A percentile compares a stretch with the other conserved stretches of the same genome.
These are phyloP conservation scores for Misgurnus anguillicaudatus DNA, from an alignment of 2,113 vertebrate genomes.

Conservation along the genomic window DNA sequence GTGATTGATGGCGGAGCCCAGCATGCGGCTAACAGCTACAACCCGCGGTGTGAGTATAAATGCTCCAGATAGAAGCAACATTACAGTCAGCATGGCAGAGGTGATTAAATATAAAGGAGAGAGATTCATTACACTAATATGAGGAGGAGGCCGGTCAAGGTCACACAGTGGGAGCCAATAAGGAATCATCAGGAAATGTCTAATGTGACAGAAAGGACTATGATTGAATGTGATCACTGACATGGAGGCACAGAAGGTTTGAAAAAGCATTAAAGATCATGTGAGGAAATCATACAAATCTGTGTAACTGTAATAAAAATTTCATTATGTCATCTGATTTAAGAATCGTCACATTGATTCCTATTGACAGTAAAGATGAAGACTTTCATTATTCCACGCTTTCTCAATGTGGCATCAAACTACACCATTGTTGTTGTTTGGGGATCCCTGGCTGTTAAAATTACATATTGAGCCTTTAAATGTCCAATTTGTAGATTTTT, in stretches of 20 bases:
- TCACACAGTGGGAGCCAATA: conserved; percentile 13
- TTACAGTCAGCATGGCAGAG: conserved; percentile 25
- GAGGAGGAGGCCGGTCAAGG: conserved; percentile 35
- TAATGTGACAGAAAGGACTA: conserved; percentile 8
- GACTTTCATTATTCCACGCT: too few relatives aligned
- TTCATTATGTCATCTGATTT: too few relatives aligned
- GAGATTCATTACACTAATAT: conserved; percentile 48
- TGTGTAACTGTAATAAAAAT: too few relatives aligned
- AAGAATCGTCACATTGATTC: too few relatives aligned
- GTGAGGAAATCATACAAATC: too few relatives aligned
- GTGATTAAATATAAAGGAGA: conserved; percentile 40
- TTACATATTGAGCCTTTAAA: too few relatives aligned
- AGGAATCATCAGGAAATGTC: conserved; percentile 8
- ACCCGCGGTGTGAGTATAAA: conserved; percentile 28
- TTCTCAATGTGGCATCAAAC: too few relatives aligned
- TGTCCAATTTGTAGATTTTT: too few relatives aligned
- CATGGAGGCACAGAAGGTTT: neutral
- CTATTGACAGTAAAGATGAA: too few relatives aligned
- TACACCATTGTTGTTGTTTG: too few relatives aligned
- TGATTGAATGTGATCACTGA: neutral
- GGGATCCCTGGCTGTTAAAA: too few relatives aligned
- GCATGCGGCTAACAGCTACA: conserved; percentile 37
- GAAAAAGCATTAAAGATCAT: too few relatives aligned
- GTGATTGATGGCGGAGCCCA: conserved; percentile 42
- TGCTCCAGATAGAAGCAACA: conserved; percentile 32